These are phyloP conservation scores for Sylvietta virens DNA, from an alignment of 2,113 vertebrate species.

Conservation along the genomic window DNA sequence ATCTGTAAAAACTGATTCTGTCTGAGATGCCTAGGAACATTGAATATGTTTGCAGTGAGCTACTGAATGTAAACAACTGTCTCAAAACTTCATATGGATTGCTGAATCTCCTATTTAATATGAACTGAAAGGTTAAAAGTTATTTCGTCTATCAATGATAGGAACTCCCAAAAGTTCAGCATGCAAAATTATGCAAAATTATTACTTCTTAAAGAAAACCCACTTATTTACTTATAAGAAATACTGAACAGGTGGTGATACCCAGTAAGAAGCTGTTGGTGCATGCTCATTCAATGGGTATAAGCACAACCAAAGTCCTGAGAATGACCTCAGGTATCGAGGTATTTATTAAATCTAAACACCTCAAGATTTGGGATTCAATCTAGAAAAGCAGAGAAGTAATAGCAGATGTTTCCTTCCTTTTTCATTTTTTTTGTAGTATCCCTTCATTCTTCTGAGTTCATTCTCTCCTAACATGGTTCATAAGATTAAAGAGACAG, in stretches of 20 bases:
- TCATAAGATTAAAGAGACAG: background rate
- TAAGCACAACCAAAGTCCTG: background rate
- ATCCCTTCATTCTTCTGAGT: background rate
- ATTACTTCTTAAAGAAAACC: background rate
- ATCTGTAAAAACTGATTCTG: background rate
- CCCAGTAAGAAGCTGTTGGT: background rate
- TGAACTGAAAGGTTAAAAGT: background rate
- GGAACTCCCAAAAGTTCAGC: background rate
- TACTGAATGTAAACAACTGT: background rate
- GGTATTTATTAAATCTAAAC: background rate
- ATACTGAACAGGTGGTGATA: background rate
- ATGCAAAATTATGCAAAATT: background rate
- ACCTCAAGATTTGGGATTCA: background rate
- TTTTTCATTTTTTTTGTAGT: background rate
- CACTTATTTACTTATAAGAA: background rate
- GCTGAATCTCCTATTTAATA: background rate
- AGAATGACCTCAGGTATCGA: background rate
- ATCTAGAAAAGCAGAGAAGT: background rate
- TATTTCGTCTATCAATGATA: background rate
- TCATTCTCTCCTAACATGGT: background rate
- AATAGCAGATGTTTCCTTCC: background rate
- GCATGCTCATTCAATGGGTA: background rate
- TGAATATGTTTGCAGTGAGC: background rate
- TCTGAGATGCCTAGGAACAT: background rate
- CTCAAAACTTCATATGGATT: background rate